Evolutionary conservation across 2,113 vertebrate species (phyloP).

Genomic region (Fulica atra): DNA sequence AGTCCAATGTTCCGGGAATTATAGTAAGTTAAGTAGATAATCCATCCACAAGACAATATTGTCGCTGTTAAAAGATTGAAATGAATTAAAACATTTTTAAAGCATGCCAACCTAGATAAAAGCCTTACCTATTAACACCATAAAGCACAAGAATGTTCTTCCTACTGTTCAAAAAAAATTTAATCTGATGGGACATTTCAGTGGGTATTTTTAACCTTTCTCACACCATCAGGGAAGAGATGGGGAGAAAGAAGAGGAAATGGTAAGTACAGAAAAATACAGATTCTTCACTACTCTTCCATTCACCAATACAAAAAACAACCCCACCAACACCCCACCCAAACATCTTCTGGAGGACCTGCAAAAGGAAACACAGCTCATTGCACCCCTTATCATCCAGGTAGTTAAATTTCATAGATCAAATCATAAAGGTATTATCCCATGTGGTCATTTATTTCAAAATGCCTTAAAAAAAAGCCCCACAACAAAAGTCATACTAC

Average conservation of each 20-base stretch:
- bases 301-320: neutral
- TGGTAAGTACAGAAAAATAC: neutral
- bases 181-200: neutral
- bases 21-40: constrained; percentile 98
- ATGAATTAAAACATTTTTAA: constrained; percentile 16
- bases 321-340: too few relatives aligned
- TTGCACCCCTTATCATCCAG: neutral
- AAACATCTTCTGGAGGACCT: neutral
- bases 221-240: neutral
- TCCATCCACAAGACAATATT: constrained; percentile 99
- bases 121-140: neutral
- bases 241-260: neutral
- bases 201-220: neutral
- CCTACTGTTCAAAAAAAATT: neutral
- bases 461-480: neutral
- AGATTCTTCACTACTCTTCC: neutral
- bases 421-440: neutral
- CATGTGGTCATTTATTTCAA: neutral
- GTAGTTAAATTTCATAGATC: neutral
- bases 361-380: neutral
- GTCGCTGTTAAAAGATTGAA: constrained; percentile 85
- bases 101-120: constrained; percentile 19
- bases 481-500: neutral
- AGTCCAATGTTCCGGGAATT: constrained; percentile 98
- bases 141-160: neutral